Evolutionary conservation across 2,113 vertebrate species (phyloP).

Genomic region (Piprites chloris): DNA sequence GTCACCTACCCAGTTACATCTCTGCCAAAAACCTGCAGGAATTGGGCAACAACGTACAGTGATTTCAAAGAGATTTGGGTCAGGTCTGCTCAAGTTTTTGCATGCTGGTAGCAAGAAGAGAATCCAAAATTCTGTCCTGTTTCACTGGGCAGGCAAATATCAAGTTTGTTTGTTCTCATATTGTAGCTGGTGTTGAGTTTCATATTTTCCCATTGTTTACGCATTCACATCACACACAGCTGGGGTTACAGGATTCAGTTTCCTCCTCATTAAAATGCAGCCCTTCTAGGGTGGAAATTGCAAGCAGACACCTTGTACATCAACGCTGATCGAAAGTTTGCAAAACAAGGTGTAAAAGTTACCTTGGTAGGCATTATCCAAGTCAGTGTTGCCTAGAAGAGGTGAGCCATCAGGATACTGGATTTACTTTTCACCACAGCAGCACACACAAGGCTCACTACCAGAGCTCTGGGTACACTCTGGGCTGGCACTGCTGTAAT

Average conservation of each 20-base stretch:
- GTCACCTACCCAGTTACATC: neutral
- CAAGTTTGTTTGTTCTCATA: neutral
- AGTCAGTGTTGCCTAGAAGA: neutral
- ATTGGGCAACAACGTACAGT: accelerated
- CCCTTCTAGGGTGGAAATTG: neutral
- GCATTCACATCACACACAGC: neutral
- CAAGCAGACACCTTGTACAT: neutral
- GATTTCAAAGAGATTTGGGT: neutral
- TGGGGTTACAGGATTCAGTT: neutral
- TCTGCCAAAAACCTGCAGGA: neutral
- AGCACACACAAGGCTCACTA: neutral
- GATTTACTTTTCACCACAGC: neutral
- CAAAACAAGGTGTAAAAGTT: neutral
- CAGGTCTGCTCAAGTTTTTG: neutral
- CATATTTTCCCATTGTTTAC: neutral
- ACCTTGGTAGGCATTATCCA: neutral
- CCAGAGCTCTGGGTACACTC: neutral
- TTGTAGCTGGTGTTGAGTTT: neutral
- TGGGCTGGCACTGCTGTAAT: neutral
- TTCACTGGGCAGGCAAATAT: neutral
- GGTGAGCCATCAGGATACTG: neutral
- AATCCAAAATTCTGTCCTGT: neutral
- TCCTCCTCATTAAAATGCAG: neutral
- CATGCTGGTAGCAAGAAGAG: neutral
- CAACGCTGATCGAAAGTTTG: neutral